phyloP scores from a whole-genome alignment of 1,140 invertebrate genomes.

The Ceratina japonica region DNA sequence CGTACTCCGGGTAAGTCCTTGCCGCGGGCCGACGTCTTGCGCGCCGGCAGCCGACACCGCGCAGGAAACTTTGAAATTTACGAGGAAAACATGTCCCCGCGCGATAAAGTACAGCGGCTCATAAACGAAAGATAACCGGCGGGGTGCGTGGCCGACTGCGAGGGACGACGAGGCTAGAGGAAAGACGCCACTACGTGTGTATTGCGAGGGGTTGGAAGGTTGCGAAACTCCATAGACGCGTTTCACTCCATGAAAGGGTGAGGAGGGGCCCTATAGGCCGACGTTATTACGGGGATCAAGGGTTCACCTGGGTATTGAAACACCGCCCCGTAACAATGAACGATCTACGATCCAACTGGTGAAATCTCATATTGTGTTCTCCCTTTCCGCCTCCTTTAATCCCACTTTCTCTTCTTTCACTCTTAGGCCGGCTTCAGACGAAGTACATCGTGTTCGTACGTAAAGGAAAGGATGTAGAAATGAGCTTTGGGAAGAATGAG shows the following conservation, averaged over 20 bases:
- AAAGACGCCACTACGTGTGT: background rate
- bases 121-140: constrained; percentile 73
- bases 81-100: constrained; percentile 70
- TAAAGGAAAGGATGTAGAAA: no score
- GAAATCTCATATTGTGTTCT: constrained; percentile 9
- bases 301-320: constrained; percentile 62
- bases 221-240: constrained; percentile 27
- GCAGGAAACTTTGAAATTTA: constrained; percentile 70
- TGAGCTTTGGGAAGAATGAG: no score
- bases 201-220: background rate
- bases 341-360: constrained; percentile 54
- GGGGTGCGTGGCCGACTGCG: constrained; percentile 18
- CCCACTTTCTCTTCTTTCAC: background rate
- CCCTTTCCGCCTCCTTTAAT: background rate
- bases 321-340: constrained; percentile 52
- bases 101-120: constrained; percentile 71
- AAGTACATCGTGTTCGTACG: no score
- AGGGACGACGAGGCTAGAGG: background rate
- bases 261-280: background rate
- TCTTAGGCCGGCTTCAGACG: background rate
- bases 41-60: constrained; percentile 49
- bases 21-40: constrained; percentile 39
- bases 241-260: background rate
- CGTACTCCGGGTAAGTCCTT: constrained; percentile 57
- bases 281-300: constrained; percentile 61